phyloP scores from a whole-genome alignment of 2,888 invertebrate species.

The Rhagonycha fulva region DNA sequence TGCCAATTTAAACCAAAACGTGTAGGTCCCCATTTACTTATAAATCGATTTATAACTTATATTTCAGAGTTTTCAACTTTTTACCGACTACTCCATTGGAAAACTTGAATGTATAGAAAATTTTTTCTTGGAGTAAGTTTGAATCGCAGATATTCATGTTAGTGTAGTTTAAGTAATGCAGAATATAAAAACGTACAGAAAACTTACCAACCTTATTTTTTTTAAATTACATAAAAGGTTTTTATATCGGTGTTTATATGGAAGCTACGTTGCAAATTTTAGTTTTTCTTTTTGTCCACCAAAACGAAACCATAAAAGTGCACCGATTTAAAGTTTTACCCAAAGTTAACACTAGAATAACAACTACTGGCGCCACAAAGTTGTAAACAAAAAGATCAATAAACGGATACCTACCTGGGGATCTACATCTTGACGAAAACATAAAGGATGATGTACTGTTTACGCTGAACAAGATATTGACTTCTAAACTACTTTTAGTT shows the following conservation, averaged over 20 bases:
- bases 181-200: background rate
- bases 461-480: background rate
- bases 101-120: background rate
- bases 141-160: background rate
- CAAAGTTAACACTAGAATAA: slow-evolving; percentile 31
- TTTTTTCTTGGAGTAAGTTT: background rate
- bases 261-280: background rate
- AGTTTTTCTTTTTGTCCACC: background rate
- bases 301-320: slow-evolving; percentile 16
- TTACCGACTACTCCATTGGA: background rate
- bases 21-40: background rate
- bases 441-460: slow-evolving; percentile 24
- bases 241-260: background rate
- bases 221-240: background rate
- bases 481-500: background rate
- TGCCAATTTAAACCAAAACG: background rate
- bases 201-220: background rate
- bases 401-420: slow-evolving; percentile 42
- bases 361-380: slow-evolving; percentile 41
- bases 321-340: slow-evolving; percentile 23
- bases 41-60: background rate
- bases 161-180: background rate
- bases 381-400: slow-evolving; percentile 49
- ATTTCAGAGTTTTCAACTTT: background rate
- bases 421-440: slow-evolving; percentile 46